These are phyloP conservation scores for Melanerpes aurifrons DNA, from an alignment of 2,113 vertebrate species.

Conservation along the genomic window DNA sequence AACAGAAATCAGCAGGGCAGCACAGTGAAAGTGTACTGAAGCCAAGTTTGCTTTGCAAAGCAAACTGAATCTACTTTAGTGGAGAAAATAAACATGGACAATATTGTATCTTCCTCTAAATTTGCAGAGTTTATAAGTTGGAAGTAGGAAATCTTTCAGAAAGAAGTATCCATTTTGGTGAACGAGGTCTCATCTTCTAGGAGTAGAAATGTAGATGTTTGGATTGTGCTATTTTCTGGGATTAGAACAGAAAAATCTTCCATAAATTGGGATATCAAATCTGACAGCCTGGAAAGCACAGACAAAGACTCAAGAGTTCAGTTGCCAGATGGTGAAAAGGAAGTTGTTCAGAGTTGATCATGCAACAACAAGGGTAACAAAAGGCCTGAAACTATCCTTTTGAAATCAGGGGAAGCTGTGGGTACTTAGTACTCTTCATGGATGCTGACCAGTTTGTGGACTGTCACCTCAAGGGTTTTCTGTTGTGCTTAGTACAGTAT, in stretches of 20 bases:
- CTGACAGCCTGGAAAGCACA: neutral
- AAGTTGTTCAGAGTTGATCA: neutral
- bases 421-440: neutral
- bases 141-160: neutral
- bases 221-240: neutral
- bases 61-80: neutral
- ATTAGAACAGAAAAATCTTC: neutral
- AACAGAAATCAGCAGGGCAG: neutral
- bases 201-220: neutral
- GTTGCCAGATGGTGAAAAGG: neutral
- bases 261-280: neutral
- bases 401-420: neutral
- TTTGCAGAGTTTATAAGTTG: neutral
- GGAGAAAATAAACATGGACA: neutral
- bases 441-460: neutral
- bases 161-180: neutral
- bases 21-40: neutral
- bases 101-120: neutral
- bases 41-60: neutral
- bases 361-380: neutral
- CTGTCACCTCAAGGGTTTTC: neutral
- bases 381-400: neutral
- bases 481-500: neutral
- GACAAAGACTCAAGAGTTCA: neutral
- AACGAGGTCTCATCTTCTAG: neutral